These are phyloP conservation scores for Chiloscyllium punctatum DNA, from an alignment of 2,797 vertebrate species.

Conservation along the genomic window DNA sequence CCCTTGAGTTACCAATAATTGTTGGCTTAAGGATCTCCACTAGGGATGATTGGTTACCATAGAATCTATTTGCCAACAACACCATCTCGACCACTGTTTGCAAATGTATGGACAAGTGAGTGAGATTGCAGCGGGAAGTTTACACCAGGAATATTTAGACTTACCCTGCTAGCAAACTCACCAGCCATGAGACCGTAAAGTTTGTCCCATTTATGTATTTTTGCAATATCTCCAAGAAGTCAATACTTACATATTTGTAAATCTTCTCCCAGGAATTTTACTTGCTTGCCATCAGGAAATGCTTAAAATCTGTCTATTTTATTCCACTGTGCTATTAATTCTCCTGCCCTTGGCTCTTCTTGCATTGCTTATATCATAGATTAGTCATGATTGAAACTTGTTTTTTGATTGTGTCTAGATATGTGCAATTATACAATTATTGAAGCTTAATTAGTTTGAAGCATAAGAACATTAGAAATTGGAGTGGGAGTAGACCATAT, in stretches of 20 bases:
- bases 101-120: not conserved
- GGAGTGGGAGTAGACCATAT: not conserved
- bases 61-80: not conserved
- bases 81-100: not conserved
- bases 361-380: not conserved
- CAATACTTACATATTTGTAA: not conserved
- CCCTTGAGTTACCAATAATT: too few relatives aligned
- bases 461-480: not conserved
- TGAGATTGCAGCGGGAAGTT: not conserved
- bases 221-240: not conserved
- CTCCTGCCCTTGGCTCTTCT: not conserved
- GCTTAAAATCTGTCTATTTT: not conserved
- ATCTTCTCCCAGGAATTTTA: not conserved
- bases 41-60: not conserved
- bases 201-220: not conserved
- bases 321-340: not conserved
- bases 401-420: not conserved
- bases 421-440: not conserved
- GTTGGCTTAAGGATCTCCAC: too few relatives aligned
- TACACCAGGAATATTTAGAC: not conserved
- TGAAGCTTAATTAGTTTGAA: not conserved
- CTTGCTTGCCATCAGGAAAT: not conserved
- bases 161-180: too few relatives aligned
- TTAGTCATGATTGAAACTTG: not conserved
- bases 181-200: not conserved